Base-by-base conservation (phyloP, 2,888 invertebrate genomes). In the Pachymerium ferrugineum region DNA sequence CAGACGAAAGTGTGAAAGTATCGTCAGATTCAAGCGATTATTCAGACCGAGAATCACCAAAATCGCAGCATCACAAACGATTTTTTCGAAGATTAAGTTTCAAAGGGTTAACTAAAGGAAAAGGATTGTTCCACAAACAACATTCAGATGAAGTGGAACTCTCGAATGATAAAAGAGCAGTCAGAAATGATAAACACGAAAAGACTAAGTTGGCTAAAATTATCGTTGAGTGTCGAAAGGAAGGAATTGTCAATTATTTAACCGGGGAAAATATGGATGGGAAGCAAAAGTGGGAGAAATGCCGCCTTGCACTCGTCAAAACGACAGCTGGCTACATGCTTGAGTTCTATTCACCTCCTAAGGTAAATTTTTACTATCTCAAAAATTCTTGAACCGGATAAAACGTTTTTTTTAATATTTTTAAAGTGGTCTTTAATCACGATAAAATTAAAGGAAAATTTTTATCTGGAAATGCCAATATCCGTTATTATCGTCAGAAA, bases 301-400 rank as follows among this genome's bases (percentile, higher is more conserved):
- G 96, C 82, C 88, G 94, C 78, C 84, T 97, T 78, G 93, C 93
- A 0, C 85, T 98, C 74, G 92, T 97, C 8, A 94, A 94, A 83
- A 94, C 95, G 28, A 92, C 92, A 28, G 95, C 93, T 74, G 97
- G 97, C 47, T 95, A 94, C 80, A 94, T 94, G 89, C 84, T 98
- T 74, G 97, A 97, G 82, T 96, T 97, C 83, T 97, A 95, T 83
- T 92, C 93, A 3, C 97, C 97, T 6, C 95, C 95, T 0, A 86
- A 97, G 85, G 92, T 89, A 83, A 67, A 70, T n/a, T 33, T 19
- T n/a, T n/a, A n/a, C n/a, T n/a, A n/a, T n/a, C n/a, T n/a, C n/a
- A n/a, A n/a, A n/a, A n/a, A n/a, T n/a, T n/a, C n/a, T n/a, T n/a
- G n/a, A n/a, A n/a, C n/a, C n/a, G n/a, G n/a, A n/a, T n/a, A n/a